Percentiles rank a stretch among this genome's conserved stretches.
Conservation (phyloP, 2,888 invertebrate species). For the Eupithecia dodoneata region DNA sequence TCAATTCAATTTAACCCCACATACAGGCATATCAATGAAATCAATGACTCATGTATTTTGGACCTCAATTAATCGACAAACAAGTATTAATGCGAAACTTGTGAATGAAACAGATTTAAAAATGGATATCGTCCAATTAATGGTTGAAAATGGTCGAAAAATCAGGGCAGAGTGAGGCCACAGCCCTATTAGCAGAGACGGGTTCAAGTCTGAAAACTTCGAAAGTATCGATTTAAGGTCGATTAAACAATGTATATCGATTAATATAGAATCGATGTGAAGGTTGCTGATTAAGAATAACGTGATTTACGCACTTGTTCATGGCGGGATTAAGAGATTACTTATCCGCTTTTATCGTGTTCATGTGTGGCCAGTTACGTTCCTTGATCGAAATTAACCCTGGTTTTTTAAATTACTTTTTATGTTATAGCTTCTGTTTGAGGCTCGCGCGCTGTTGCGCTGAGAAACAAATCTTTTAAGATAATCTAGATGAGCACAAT, state of each 20-base stretch:
- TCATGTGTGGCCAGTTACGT: not conserved
- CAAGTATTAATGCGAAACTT: constrained; percentile 30
- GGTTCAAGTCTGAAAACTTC: constrained; percentile 49
- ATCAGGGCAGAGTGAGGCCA: constrained; percentile 66
- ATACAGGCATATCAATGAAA: constrained; percentile 43
- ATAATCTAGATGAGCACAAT: no score
- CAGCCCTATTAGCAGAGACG: constrained; percentile 61
- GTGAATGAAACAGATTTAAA: constrained; percentile 45
- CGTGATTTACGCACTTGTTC: constrained; percentile 24
- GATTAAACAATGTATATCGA: constrained; percentile 56
- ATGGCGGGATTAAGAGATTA: constrained; percentile 11
- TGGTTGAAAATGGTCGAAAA: constrained; percentile 58
- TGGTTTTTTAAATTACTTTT: no score
- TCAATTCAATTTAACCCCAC: constrained; percentile 30
- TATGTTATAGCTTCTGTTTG: no score
- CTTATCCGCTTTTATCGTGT: not conserved
- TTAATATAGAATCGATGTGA: constrained; percentile 41
- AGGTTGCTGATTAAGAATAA: constrained; percentile 33
- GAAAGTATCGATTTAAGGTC: constrained; percentile 68
- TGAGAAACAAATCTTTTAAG: no score
- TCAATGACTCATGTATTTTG: constrained; percentile 43
- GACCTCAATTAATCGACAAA: constrained; percentile 39
- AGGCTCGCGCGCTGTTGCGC: no score
- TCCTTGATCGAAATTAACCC: no score
- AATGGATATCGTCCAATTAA: constrained; percentile 58